A percentile compares a stretch with the other conserved stretches of the same genome.
phyloP scores from a whole-genome alignment of 2,113 vertebrate species.

The Thunnus maccoyii region DNA sequence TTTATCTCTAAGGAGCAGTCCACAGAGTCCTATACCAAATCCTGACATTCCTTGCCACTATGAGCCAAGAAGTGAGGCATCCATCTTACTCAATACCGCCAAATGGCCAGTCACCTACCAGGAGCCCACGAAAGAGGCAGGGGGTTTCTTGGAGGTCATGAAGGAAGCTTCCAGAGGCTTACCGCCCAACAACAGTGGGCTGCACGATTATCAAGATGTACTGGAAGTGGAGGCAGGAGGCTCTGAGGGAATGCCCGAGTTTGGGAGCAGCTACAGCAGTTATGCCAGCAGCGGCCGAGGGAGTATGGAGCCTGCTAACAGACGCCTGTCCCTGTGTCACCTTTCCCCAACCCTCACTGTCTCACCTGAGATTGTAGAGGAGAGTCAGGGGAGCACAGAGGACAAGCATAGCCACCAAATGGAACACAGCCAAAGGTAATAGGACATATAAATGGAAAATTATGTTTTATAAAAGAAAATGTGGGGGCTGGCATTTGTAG shows the following conservation, averaged over 20 bases:
- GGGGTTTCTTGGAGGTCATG: conserved; percentile 23
- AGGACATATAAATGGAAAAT: conserved; percentile 18
- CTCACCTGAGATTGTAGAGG: conserved; percentile 77
- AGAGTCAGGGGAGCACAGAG: conserved; percentile 46
- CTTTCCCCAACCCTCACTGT: conserved; percentile 71
- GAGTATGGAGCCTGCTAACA: conserved; percentile 81
- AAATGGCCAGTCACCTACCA: conserved; percentile 51
- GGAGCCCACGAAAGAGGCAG: conserved; percentile 21
- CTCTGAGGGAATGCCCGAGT: conserved; percentile 63
- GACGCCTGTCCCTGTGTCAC: conserved; percentile 75
- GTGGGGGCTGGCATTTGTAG: not conserved
- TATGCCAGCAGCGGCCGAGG: conserved; percentile 87
- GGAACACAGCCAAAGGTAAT: conserved; percentile 73
- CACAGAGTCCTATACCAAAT: conserved; percentile 19
- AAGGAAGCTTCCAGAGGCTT: conserved; percentile 19
- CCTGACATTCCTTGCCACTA: not conserved
- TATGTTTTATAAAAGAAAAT: conserved; percentile 13
- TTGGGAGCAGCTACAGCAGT: conserved; percentile 81
- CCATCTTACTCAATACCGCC: conserved; percentile 24
- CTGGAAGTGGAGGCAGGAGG: conserved; percentile 58
- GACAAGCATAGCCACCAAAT: conserved; percentile 45
- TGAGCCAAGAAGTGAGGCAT: conserved; percentile 35
- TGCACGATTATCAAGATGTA: not conserved
- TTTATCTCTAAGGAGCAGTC: conserved; percentile 19
- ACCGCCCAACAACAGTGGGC: not conserved